Conservation (phyloP, 2,888 invertebrate genomes). For the Microplitis deprimator region DNA sequence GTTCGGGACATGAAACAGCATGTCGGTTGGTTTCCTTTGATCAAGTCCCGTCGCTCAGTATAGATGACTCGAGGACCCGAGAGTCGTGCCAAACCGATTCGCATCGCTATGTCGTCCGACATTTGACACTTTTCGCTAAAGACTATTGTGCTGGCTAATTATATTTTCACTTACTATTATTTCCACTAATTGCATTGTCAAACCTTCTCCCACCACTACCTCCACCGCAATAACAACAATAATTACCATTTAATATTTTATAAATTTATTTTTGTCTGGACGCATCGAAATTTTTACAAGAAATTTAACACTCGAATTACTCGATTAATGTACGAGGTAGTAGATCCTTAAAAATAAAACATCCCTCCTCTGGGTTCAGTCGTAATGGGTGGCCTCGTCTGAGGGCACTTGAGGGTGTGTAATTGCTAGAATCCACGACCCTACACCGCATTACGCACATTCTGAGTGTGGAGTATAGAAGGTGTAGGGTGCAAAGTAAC, state of each 20-base stretch:
- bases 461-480: slow-evolving; percentile 58
- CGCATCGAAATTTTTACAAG: slow-evolving; percentile 15
- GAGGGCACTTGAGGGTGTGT: slow-evolving; percentile 69
- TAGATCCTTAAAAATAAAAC: slow-evolving; percentile 64
- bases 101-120: slow-evolving; percentile 39
- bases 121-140: background rate
- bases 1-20: slow-evolving; percentile 69
- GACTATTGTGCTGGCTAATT: background rate
- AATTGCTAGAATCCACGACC: slow-evolving; percentile 71
- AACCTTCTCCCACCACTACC: background rate
- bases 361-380: slow-evolving; percentile 59
- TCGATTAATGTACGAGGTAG: slow-evolving; percentile 35
- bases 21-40: slow-evolving; percentile 64
- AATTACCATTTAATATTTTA: background rate
- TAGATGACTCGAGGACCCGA: slow-evolving; percentile 60
- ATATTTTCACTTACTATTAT: background rate
- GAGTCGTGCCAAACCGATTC: slow-evolving; percentile 60
- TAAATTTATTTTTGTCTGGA: background rate
- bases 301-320: too few species aligned
- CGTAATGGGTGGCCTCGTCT: slow-evolving; percentile 67
- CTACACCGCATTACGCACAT: slow-evolving; percentile 63
- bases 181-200: slow-evolving; percentile 36
- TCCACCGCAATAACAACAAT: too few species aligned
- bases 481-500: slow-evolving; percentile 48
- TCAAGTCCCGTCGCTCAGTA: slow-evolving; percentile 66